phyloP scores from a whole-genome alignment of 1,140 invertebrate genomes.

The Metaphire vulgaris region DNA sequence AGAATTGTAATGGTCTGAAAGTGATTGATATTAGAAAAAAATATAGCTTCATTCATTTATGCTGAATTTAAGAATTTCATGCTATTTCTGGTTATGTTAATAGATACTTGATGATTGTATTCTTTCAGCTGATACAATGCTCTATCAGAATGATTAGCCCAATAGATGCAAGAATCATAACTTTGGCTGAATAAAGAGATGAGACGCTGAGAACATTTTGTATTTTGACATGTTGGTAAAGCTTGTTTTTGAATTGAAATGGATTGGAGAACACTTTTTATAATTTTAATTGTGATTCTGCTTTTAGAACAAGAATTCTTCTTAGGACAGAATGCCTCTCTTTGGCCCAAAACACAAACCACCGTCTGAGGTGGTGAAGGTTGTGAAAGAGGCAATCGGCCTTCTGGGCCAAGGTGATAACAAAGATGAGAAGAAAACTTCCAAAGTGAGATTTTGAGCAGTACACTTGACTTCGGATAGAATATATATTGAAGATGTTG shows the following conservation, averaged over 20 bases:
- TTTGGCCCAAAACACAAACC: slow-evolving; percentile 49
- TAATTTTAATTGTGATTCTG: not conserved
- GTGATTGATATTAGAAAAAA: no score
- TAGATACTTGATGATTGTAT: no score
- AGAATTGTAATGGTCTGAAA: no score
- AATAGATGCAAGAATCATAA: no score
- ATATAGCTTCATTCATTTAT: no score
- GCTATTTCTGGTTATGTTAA: no score
- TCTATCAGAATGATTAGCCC: no score
- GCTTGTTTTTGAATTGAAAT: slow-evolving; percentile 3
- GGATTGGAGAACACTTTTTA: not conserved
- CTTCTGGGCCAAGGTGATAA: slow-evolving; percentile 49
- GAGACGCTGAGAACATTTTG: no score
- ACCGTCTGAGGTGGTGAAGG: slow-evolving; percentile 48
- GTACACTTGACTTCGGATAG: not conserved
- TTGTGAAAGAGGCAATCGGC: slow-evolving; percentile 42
- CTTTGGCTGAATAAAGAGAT: no score
- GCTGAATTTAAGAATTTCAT: no score
- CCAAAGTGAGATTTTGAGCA: slow-evolving; percentile 62
- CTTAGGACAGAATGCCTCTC: slow-evolving; percentile 40
- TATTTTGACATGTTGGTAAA: no score
- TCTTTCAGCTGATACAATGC: no score
- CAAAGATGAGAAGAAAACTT: slow-evolving; percentile 87
- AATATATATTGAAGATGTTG: not conserved
- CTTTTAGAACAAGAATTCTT: not conserved